Conservation (phyloP, 2,888 invertebrate genomes). For the Cacoxenus indagator region DNA sequence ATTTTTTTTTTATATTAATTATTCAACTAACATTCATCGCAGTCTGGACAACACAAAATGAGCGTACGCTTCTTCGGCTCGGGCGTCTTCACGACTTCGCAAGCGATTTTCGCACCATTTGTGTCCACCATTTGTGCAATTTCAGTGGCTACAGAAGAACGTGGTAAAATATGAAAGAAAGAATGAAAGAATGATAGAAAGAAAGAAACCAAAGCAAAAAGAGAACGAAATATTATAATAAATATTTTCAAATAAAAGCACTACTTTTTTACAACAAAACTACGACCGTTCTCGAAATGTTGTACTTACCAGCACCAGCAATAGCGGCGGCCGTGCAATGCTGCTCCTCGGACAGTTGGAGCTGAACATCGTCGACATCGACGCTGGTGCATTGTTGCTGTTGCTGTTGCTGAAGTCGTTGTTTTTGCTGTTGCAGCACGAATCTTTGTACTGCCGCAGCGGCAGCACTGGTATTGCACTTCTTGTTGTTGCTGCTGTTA, state of each 20-base stretch:
- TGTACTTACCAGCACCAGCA: background rate
- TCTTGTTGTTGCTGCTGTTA: background rate
- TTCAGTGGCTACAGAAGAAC: constrained; percentile 42
- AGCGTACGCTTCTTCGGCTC: constrained; percentile 43
- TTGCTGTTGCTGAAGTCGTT: constrained; percentile 18
- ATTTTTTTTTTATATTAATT: background rate
- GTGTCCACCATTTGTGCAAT: too few relatives aligned
- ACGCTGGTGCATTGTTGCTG: constrained; percentile 28
- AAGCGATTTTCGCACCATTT: constrained; percentile 5
- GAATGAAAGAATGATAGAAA: too few relatives aligned
- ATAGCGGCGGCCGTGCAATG: too few relatives aligned
- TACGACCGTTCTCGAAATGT: background rate
- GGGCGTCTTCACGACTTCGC: background rate
- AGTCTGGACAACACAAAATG: constrained; percentile 66
- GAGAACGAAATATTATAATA: too few relatives aligned
- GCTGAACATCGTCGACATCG: constrained; percentile 56
- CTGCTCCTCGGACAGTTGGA: constrained; percentile 45
- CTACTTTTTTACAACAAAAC: too few relatives aligned
- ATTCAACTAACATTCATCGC: constrained; percentile 60
- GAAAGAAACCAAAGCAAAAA: too few relatives aligned
- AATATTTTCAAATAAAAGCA: too few relatives aligned
- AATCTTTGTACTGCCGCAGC: background rate
- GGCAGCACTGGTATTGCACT: too few relatives aligned
- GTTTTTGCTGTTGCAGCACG: background rate
- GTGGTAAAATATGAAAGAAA: background rate